Evolutionary conservation across 1,140 invertebrate species (phyloP).

Genomic region (Formica exsecta): DNA sequence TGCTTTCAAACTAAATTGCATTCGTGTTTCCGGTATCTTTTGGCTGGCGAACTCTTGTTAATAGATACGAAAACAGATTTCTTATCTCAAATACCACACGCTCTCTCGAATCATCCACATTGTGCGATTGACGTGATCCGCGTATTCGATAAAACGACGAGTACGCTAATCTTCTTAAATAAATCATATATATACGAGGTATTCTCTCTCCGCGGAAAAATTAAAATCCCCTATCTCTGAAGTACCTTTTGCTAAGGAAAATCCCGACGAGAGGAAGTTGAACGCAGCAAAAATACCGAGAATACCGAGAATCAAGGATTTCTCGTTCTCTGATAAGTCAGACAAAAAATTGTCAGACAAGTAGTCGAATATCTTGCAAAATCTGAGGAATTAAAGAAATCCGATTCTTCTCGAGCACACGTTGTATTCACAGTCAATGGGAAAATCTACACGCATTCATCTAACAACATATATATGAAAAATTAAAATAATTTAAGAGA

Average conservation of each 20-base stretch:
- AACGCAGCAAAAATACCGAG: background rate
- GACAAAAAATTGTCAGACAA: background rate
- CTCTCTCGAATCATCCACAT: background rate
- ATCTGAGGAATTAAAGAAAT: background rate
- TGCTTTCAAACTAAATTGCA: background rate
- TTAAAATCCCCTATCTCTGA: background rate
- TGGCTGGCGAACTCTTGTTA: background rate
- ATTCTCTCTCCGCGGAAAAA: background rate
- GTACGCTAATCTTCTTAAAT: slow-evolving; percentile 5
- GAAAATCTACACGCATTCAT: background rate
- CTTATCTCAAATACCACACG: background rate
- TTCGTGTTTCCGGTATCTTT: background rate
- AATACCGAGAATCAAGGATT: background rate
- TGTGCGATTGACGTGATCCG: background rate
- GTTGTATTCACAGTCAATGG: background rate
- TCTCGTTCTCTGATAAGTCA: background rate
- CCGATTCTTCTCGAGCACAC: background rate
- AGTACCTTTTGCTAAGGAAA: background rate
- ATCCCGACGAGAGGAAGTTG: background rate
- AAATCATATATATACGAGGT: background rate
- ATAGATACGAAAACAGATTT: background rate
- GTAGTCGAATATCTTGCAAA: background rate
- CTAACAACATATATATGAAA: background rate
- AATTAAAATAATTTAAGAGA: background rate
- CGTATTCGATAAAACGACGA: background rate